A percentile compares a stretch with the other conserved stretches of the same genome.
These are phyloP conservation scores for Phataginus tetradactyla DNA, from an alignment of 2,797 vertebrate genomes.

Conservation along the genomic window DNA sequence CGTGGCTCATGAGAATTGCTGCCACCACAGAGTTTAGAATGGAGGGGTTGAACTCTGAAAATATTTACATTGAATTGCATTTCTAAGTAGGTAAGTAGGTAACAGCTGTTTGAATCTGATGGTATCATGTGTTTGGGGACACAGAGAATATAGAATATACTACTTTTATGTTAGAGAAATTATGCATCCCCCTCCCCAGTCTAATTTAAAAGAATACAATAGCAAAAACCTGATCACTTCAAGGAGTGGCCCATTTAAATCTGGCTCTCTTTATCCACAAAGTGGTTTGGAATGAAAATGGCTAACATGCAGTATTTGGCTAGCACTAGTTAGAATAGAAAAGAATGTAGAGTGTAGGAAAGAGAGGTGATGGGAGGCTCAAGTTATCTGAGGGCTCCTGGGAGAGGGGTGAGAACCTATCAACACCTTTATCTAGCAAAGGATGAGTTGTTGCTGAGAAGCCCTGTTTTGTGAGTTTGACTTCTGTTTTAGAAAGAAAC, in stretches of 20 bases:
- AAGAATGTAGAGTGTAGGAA: background rate
- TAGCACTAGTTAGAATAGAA: background rate
- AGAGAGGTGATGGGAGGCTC: background rate
- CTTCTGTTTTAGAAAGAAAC: slow-evolving; percentile 24
- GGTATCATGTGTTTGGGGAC: background rate
- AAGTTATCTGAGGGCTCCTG: background rate
- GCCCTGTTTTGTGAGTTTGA: background rate
- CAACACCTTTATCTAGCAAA: background rate
- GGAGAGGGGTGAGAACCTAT: background rate
- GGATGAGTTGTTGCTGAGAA: background rate
- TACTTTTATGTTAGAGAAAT: background rate
- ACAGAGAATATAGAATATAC: background rate
- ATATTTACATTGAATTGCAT: slow-evolving; percentile 20
- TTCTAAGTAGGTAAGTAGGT: slow-evolving; percentile 18
- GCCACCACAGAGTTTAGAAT: background rate
- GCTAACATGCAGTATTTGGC: background rate
- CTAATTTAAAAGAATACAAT: background rate
- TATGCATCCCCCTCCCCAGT: too few species aligned
- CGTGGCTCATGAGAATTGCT: slow-evolving; percentile 35
- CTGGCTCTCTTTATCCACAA: background rate
- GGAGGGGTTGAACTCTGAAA: background rate
- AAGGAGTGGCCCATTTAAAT: background rate
- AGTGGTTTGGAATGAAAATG: slow-evolving; percentile 25
- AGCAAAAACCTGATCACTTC: background rate
- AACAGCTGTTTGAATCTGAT: slow-evolving; percentile 28